phyloP scores from a whole-genome alignment of 1,140 invertebrate species.

The Drosophila pruinosa region DNA sequence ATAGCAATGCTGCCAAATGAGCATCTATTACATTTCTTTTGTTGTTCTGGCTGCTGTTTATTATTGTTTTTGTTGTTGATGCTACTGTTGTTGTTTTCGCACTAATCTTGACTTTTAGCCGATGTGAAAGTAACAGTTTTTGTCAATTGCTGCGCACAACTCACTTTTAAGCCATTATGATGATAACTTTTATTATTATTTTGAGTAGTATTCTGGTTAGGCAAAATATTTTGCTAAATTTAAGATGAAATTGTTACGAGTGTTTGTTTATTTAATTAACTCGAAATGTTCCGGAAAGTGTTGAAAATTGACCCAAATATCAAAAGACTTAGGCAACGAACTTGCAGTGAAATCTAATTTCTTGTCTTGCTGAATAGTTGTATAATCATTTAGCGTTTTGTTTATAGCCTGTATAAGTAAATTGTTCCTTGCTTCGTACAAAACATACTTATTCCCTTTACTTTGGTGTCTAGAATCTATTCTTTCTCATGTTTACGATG shows the following conservation, averaged over 20 bases:
- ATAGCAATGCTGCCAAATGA: conserved; percentile 64
- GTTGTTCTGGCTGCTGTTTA: conserved; percentile 35
- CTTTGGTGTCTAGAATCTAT: neutral
- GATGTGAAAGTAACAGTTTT: conserved; percentile 75
- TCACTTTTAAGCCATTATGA: conserved; percentile 8
- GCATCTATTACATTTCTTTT: conserved; percentile 74
- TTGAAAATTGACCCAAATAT: conserved; percentile 1
- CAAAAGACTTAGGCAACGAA: conserved; percentile 62
- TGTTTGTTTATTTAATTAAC: conserved; percentile 2
- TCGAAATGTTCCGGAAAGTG: neutral
- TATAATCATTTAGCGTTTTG: neutral
- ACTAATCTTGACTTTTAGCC: conserved; percentile 58
- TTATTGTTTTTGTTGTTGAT: conserved; percentile 44
- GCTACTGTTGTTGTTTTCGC: conserved; percentile 19
- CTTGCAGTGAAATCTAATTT: conserved; percentile 16
- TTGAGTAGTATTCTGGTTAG: neutral
- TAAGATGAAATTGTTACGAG: neutral
- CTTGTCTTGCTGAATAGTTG: no score
- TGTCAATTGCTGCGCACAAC: conserved; percentile 19
- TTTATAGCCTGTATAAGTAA: neutral
- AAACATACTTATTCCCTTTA: no score
- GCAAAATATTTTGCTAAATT: conserved; percentile 8
- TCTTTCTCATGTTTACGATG: no score
- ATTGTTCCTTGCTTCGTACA: no score
- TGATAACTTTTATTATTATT: conserved; percentile 19